Conservation (phyloP, 2,797 vertebrate genomes). For the Enoplosus armatus region DNA sequence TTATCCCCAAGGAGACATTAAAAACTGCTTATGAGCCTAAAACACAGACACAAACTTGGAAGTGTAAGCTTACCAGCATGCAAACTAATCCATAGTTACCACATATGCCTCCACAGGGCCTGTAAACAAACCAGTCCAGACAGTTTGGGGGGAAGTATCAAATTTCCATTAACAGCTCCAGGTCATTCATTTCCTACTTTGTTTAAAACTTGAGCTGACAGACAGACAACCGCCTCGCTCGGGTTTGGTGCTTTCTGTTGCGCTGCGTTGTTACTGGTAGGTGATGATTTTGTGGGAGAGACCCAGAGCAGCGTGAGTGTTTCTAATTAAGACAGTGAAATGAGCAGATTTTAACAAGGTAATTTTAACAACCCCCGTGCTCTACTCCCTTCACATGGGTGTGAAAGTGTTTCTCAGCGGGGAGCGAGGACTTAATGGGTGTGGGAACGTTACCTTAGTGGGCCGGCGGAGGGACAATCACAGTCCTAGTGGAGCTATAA, state of each 20-base stretch:
- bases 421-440: slow-evolving; percentile 63
- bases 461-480: slow-evolving; percentile 4
- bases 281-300: slow-evolving; percentile 63
- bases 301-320: slow-evolving; percentile 49
- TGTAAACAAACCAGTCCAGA: slow-evolving; percentile 67
- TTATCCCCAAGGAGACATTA: slow-evolving; percentile 21
- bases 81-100: slow-evolving; percentile 48
- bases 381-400: slow-evolving; percentile 69
- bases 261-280: not conserved
- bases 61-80: slow-evolving; percentile 18
- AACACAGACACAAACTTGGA: slow-evolving; percentile 20
- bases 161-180: slow-evolving; percentile 58
- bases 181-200: slow-evolving; percentile 58
- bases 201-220: slow-evolving; percentile 54
- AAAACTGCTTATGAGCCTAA: slow-evolving; percentile 22
- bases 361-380: slow-evolving; percentile 56
- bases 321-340: slow-evolving; percentile 76
- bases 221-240: slow-evolving; percentile 9
- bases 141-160: slow-evolving; percentile 51
- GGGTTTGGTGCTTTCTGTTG: slow-evolving; percentile 26
- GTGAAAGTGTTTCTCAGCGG: slow-evolving; percentile 76
- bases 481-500: slow-evolving; percentile 43
- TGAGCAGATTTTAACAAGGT: slow-evolving; percentile 78
- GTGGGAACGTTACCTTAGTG: slow-evolving; percentile 57
- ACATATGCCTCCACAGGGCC: slow-evolving; percentile 30